Evolutionary conservation across 2,888 invertebrate species (phyloP).

Genomic region (Deilephila porcellus): DNA sequence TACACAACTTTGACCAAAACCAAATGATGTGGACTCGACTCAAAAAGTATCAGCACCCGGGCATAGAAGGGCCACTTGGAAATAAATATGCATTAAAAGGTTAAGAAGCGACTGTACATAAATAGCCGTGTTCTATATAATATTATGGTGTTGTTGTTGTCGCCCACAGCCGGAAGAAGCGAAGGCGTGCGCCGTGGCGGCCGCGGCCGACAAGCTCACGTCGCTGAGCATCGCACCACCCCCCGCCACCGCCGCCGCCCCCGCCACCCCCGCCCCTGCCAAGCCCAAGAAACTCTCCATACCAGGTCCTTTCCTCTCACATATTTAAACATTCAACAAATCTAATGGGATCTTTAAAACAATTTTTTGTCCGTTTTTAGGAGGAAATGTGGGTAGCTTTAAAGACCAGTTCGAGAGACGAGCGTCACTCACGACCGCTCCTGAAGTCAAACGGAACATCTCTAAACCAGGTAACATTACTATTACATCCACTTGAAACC

Average conservation of each 20-base stretch:
- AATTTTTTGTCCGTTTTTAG: slow-evolving; percentile 48
- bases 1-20: too few species aligned
- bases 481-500: too few species aligned
- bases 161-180: slow-evolving; percentile 54
- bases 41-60: too few species aligned
- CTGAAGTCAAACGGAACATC: slow-evolving; percentile 73
- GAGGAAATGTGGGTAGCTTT: slow-evolving; percentile 93
- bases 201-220: slow-evolving; percentile 74
- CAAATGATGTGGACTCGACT: too few species aligned
- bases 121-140: slow-evolving; percentile 21
- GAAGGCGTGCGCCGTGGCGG: slow-evolving; percentile 61
- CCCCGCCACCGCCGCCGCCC: slow-evolving; percentile 43
- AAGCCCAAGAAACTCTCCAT: slow-evolving; percentile 93
- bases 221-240: slow-evolving; percentile 65
- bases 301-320: slow-evolving; percentile 73
- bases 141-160: background rate
- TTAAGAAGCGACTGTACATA: too few species aligned
- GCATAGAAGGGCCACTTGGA: too few species aligned
- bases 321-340: too few species aligned
- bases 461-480: slow-evolving; percentile 69
- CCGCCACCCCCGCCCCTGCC: slow-evolving; percentile 59
- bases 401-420: slow-evolving; percentile 94
- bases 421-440: slow-evolving; percentile 85
- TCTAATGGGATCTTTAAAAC: too few species aligned
- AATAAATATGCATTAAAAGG: too few species aligned